Evolutionary conservation across 2,113 vertebrate genomes (phyloP).

Genomic region (Dolichallabes microphthalmus): DNA sequence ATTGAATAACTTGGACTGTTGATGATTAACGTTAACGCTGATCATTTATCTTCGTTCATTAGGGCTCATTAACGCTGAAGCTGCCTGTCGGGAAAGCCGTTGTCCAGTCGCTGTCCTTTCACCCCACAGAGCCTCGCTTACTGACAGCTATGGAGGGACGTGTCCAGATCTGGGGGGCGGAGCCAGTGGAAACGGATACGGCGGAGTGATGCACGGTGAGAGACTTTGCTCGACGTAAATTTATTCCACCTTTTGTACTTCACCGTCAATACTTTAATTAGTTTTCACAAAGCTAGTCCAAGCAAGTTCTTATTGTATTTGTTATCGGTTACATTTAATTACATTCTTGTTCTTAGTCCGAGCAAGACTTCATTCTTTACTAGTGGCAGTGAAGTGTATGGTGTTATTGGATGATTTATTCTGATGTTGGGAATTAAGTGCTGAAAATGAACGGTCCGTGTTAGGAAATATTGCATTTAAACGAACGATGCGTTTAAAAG

Average conservation of each 20-base stretch:
- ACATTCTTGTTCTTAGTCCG: not conserved
- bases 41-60: not conserved
- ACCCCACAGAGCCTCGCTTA: slow-evolving; percentile 79
- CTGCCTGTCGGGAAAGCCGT: slow-evolving; percentile 78
- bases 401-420: not conserved
- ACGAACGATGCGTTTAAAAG: too few species aligned
- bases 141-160: slow-evolving; percentile 79
- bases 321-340: too few species aligned
- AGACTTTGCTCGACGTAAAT: not conserved
- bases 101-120: slow-evolving; percentile 87
- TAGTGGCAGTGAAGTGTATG: not conserved
- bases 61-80: slow-evolving; percentile 79
- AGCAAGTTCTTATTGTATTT: too few species aligned
- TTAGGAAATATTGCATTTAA: not conserved
- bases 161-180: slow-evolving; percentile 83
- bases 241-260: not conserved
- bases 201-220: slow-evolving; percentile 5
- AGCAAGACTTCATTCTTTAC: not conserved
- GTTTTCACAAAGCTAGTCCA: not conserved
- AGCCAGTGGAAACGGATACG: slow-evolving; percentile 65
- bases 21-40: too few species aligned
- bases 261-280: not conserved
- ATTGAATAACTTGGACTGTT: too few species aligned
- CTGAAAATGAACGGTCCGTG: not conserved
- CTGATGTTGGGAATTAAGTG: not conserved